A percentile compares a stretch with the other conserved stretches of the same genome.
Evolutionary conservation across 2,113 vertebrate genomes (phyloP).

Genomic region (Macrotis lagotis): DNA sequence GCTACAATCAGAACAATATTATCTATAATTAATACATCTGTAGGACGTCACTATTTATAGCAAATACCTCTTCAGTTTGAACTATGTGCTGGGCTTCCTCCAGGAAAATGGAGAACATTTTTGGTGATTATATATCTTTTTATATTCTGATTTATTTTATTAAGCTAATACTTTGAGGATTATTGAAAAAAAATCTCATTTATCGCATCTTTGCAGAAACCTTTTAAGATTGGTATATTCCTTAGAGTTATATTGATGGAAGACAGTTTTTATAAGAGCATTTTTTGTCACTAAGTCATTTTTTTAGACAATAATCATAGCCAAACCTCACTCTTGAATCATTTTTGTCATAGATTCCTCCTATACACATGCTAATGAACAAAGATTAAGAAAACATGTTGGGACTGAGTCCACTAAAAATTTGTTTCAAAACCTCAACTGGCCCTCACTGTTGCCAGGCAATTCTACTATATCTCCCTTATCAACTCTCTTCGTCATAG

Average conservation of each 20-base stretch:
- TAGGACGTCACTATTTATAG: not conserved
- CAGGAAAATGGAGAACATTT: not conserved
- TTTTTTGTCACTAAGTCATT: not conserved
- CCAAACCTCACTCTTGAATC: not conserved
- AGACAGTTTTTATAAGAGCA: no score
- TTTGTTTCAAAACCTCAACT: no score
- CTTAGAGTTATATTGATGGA: no score
- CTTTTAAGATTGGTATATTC: not conserved
- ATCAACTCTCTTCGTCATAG: no score
- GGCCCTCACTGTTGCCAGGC: no score
- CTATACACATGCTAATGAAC: not conserved
- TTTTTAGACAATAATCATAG: not conserved
- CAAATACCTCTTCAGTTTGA: not conserved
- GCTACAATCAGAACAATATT: not conserved
- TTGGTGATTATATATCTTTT: not conserved
- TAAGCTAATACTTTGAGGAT: not conserved
- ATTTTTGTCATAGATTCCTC: not conserved
- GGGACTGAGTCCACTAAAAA: no score
- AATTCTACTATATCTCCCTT: no score
- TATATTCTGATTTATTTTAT: not conserved
- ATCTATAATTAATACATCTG: not conserved
- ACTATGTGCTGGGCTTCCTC: not conserved
- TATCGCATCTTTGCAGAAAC: not conserved
- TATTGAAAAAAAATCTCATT: not conserved
- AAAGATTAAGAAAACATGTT: no score